Base-by-base conservation (phyloP, 2,888 invertebrate genomes). In the Tenodera sinensis region DNA sequence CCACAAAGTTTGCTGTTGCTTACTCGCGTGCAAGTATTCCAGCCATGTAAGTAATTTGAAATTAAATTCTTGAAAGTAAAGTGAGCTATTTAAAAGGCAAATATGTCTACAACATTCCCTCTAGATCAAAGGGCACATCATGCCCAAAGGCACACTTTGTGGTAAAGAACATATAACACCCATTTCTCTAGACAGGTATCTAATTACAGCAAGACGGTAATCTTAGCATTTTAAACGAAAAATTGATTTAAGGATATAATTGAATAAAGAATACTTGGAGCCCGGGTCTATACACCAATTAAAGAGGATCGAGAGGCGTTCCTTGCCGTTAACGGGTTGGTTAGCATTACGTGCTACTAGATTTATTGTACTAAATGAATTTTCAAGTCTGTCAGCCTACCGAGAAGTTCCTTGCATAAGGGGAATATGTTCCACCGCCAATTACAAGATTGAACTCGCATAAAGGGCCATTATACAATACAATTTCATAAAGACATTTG, bases 361-460 rank as follows among this genome's bases (percentile, higher is more conserved):
- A 86, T 86, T 86, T 86, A 86, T 86, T 86, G 28, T 81, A 28
- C 28, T 86, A 86, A 86, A 86, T 86, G 81, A 86, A 86, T 86
- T 86, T 20, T 71, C 54, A 25, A 25, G 54, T 71, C 25, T 4
- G 28, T 71, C 2, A 30, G 14, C 25, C 42, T 12, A 81, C 28
- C 20, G 2, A 1, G 12, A 25, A 71, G 15, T 3, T 28, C 28
- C 54, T 20, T 86, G 81, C 25, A 81, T 28, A 71, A 81, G 7
- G 28, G 81, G 27, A 25, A 81, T 28, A 86, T 28, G 81, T 7
- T 71, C 28, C 85, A 25, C n/a, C 7, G 42, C 47, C 42, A 47
- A 85, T 85, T 54, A 27, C 42, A 8, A 27, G 1, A 27, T 27
- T 15, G 12, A 47, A 15, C 54, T 20, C 27, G 9, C 7, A 34